Conservation (phyloP, 2,888 invertebrate genomes). For the Drosophila monieri region DNA sequence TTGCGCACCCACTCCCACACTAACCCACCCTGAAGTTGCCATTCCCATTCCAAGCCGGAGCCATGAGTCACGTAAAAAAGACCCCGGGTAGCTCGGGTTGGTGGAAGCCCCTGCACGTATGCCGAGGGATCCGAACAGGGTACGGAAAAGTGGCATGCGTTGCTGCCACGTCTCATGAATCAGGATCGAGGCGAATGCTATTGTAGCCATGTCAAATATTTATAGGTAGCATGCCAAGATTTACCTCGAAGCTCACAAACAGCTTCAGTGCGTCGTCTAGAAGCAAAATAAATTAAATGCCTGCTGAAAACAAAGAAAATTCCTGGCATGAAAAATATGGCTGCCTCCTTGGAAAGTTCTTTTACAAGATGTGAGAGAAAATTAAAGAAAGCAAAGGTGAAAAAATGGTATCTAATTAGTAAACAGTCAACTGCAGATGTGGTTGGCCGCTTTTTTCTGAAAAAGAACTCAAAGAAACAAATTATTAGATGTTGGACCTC, state of each 20-base stretch:
- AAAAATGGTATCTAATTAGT: constrained; percentile 70
- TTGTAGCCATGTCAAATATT: constrained; percentile 76
- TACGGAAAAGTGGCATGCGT: constrained; percentile 23
- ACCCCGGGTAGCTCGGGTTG: constrained; percentile 23
- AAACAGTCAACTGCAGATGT: constrained; percentile 68
- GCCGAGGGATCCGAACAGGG: constrained; percentile 36
- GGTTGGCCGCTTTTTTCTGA: constrained; percentile 25
- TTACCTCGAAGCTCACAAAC: constrained; percentile 67
- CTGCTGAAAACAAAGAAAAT: constrained; percentile 69
- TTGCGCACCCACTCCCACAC: constrained; percentile 60
- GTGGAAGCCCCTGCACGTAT: constrained; percentile 65
- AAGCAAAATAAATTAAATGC: constrained; percentile 73
- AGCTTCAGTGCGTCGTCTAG: constrained; percentile 45
- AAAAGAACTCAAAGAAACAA: neutral
- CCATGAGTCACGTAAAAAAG: constrained; percentile 57
- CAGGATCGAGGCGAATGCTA: constrained; percentile 50
- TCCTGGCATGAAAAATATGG: constrained; percentile 54
- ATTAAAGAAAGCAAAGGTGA: constrained; percentile 54
- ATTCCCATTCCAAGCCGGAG: neutral
- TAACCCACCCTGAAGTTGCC: no score
- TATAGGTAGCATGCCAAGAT: constrained; percentile 71
- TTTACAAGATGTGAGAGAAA: constrained; percentile 7
- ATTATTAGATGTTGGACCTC: constrained; percentile 4
- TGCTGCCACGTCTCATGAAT: constrained; percentile 31
- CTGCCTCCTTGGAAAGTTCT: constrained; percentile 16